Percentiles rank a stretch among this genome's conserved stretches.
phyloP scores from a whole-genome alignment of 2,888 invertebrate species.

The Junonia oenone region DNA sequence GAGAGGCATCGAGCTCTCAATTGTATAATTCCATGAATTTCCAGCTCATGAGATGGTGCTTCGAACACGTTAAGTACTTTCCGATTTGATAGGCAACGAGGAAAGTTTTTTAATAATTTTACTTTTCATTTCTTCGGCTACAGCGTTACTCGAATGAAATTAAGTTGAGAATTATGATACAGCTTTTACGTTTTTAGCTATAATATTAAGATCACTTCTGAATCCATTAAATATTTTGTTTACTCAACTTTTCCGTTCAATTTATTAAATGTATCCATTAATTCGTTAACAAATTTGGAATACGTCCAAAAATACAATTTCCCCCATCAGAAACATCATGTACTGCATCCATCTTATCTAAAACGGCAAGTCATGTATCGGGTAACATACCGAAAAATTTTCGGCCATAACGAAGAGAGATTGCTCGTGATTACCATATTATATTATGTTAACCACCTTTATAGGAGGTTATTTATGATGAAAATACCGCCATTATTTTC shows the following conservation, averaged over 20 bases:
- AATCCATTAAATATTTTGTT: slow-evolving; percentile 14
- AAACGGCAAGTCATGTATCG: slow-evolving; percentile 51
- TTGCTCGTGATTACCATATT: slow-evolving; percentile 54
- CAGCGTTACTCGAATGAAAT: background rate
- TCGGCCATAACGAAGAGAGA: slow-evolving; percentile 60
- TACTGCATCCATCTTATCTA: slow-evolving; percentile 36
- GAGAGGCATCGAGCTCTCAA: slow-evolving; percentile 11
- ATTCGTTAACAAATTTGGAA: slow-evolving; percentile 25
- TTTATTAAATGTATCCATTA: slow-evolving; percentile 20
- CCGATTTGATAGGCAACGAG: slow-evolving; percentile 14
- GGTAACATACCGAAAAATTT: slow-evolving; percentile 56
- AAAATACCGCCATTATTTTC: too few species aligned
- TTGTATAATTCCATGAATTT: slow-evolving; percentile 16
- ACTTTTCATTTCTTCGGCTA: background rate
- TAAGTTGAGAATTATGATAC: background rate
- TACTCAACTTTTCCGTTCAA: slow-evolving; percentile 11
- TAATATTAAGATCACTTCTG: background rate
- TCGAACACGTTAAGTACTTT: slow-evolving; percentile 10
- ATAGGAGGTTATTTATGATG: too few species aligned
- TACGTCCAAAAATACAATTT: slow-evolving; percentile 25
- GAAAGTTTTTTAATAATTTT: slow-evolving; percentile 21
- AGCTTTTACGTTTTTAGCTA: background rate
- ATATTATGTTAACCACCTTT: slow-evolving; percentile 25
- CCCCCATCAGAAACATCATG: slow-evolving; percentile 7
- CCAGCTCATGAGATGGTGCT: slow-evolving; percentile 5